Base-by-base conservation (phyloP, 2,113 vertebrate genomes). In the Platysteira castanea region DNA sequence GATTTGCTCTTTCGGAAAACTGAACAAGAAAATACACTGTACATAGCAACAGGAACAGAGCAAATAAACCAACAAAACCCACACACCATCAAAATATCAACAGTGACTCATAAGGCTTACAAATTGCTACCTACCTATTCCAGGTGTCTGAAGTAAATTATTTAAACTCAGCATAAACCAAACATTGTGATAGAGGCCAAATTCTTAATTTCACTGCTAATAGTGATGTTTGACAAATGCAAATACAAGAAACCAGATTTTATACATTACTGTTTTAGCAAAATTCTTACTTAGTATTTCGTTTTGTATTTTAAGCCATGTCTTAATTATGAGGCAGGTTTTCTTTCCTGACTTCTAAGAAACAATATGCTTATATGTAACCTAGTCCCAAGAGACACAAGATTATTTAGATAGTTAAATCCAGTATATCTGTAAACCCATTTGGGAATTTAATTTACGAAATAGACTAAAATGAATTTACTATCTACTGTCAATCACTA, bases 91-190 rank as follows among this genome's bases (percentile, higher is more conserved):
- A 82, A 84, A 93, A 78, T 79, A 96, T 44, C 86, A 87, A 71
- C 64, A 92, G 33, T 95, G 76, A 96, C 39, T 92, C 86, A 91
- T 46, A 84, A 64, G 41, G 41, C 80, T 71, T 84, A 84, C 54
- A 82, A 84, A 90, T 89, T 82, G 31, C 33, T 89, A 56, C 49
- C 56, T 75, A 82, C 24, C 2, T 19, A 75, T 63, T 78, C 86
- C 82, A 84, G 27, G 47, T 95, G 77, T 68, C 73, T 49, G 41
- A 95, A 95, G 82, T 71, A 78, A 87, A 68, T 78, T 4, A 60
- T 44, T 75, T 84, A 87, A 84, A 87, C 22, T 79, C 41, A 47
- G 3, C 9, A 68, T 56, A 54, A 75, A 60, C 20, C 23, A 65
- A 82, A 94, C 9, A 44, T 37, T 49, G 15, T 10, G 4, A 44